phyloP scores from a whole-genome alignment of 2,113 vertebrate species.

The Syngnathus scovelli region DNA sequence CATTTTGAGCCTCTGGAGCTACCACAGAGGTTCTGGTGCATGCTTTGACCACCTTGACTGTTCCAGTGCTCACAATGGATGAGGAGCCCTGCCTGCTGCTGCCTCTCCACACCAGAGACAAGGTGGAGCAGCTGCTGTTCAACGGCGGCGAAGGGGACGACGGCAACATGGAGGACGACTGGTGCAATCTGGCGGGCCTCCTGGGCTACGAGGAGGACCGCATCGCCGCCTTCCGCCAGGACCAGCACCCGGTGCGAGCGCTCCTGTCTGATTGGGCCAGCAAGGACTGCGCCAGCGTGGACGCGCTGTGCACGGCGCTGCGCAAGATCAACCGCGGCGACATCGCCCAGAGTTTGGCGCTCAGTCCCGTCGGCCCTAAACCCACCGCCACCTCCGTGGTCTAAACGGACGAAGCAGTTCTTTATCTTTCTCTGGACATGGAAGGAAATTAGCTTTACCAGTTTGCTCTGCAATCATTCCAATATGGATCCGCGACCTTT shows the following conservation, averaged over 20 bases:
- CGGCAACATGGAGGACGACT: slow-evolving; percentile 72
- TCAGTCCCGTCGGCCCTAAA: slow-evolving; percentile 57
- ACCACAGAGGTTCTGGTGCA: background rate
- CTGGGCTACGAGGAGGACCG: slow-evolving; percentile 89
- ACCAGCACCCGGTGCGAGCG: slow-evolving; percentile 78
- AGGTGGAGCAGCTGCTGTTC: slow-evolving; percentile 87
- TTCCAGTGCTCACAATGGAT: slow-evolving; percentile 76
- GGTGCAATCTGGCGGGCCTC: slow-evolving; percentile 84
- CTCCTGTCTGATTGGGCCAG: slow-evolving; percentile 84
- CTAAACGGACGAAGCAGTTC: slow-evolving; percentile 33
- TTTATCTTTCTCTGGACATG: background rate
- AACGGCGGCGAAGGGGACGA: slow-evolving; percentile 50
- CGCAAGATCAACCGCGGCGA: slow-evolving; percentile 86
- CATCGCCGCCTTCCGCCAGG: slow-evolving; percentile 81
- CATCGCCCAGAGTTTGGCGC: slow-evolving; percentile 83
- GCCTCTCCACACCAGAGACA: slow-evolving; percentile 81
- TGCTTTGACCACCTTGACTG: background rate
- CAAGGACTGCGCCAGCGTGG: slow-evolving; percentile 86
- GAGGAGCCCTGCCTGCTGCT: slow-evolving; percentile 76
- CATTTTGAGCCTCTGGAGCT: too few relatives aligned
- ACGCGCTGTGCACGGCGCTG: slow-evolving; percentile 80
- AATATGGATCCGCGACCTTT: slow-evolving; percentile 5
- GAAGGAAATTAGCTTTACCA: slow-evolving; percentile 5
- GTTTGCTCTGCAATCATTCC: slow-evolving; percentile 15
- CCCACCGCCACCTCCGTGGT: slow-evolving; percentile 89